Percentiles rank a stretch among this genome's conserved stretches.
Conservation (phyloP, 2,113 vertebrate species). For the Rousettus leschenaultii region DNA sequence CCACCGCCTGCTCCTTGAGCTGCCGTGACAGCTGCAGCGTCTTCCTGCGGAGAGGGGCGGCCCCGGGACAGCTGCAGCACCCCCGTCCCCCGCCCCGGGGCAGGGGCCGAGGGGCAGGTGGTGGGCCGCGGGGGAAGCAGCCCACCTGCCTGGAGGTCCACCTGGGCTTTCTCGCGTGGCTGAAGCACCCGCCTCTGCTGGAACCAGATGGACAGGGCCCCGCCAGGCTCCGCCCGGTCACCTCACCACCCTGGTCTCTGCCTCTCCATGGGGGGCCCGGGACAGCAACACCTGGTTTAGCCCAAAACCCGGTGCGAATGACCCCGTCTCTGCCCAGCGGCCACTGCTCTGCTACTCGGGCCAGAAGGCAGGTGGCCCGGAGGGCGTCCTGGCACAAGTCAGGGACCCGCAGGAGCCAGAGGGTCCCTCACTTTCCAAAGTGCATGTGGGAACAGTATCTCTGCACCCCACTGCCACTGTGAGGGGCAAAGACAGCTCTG, state of each 20-base stretch:
- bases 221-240: neutral
- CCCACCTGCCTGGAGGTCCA: rapidly evolving
- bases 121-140: rapidly evolving
- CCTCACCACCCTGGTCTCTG: neutral
- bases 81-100: too few relatives aligned
- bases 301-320: neutral
- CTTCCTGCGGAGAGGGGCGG: constrained; percentile 83
- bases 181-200: rapidly evolving
- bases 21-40: constrained; percentile 94
- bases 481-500: neutral
- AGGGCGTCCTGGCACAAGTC: neutral
- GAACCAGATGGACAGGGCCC: neutral
- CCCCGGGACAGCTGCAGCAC: too few relatives aligned
- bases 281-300: neutral
- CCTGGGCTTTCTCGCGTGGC: rapidly evolving
- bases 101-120: rapidly evolving
- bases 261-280: rapidly evolving
- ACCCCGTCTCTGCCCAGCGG: neutral
- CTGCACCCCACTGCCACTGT: rapidly evolving
- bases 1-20: constrained; percentile 94
- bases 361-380: neutral
- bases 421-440: neutral
- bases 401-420: neutral
- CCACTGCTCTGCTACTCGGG: neutral
- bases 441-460: rapidly evolving